These are phyloP conservation scores for Spodoptera frugiperda DNA, from an alignment of 1,140 invertebrate genomes.

Conservation along the genomic window DNA sequence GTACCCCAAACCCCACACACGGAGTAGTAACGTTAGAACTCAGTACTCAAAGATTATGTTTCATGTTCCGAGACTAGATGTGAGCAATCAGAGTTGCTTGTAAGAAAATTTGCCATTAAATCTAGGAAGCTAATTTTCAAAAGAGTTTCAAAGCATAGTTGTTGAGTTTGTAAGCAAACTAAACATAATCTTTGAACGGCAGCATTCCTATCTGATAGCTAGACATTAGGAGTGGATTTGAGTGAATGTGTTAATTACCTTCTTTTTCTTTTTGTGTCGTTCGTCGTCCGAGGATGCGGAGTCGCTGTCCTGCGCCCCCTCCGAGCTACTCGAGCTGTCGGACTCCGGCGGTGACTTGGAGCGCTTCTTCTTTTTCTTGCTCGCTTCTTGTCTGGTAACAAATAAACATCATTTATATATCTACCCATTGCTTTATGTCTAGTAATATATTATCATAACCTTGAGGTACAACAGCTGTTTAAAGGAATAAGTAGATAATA, in stretches of 20 bases:
- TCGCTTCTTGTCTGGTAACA: slow-evolving; percentile 72
- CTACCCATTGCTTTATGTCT: neutral
- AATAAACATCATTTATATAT: slow-evolving; percentile 2
- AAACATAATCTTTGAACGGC: slow-evolving; percentile 69
- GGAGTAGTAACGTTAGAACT: slow-evolving; percentile 62
- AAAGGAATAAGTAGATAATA: neutral
- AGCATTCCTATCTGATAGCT: slow-evolving; percentile 49
- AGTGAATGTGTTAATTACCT: slow-evolving; percentile 80
- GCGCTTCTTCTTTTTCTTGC: slow-evolving; percentile 87
- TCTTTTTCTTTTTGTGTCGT: slow-evolving; percentile 86
- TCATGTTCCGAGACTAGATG: slow-evolving; percentile 19
- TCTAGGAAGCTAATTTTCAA: neutral
- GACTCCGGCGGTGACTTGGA: slow-evolving; percentile 84
- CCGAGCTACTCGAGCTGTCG: slow-evolving; percentile 80
- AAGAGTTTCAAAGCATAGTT: neutral
- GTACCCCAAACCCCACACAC: slow-evolving; percentile 52
- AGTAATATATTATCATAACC: neutral
- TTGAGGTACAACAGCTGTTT: slow-evolving; percentile 1
- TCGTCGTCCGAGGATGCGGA: slow-evolving; percentile 82
- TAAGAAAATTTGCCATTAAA: neutral
- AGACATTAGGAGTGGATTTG: slow-evolving; percentile 45
- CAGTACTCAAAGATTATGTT: slow-evolving; percentile 67
- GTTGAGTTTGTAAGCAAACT: slow-evolving; percentile 28
- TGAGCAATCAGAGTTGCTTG: neutral
- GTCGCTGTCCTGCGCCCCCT: slow-evolving; percentile 78